Evolutionary conservation across 1,140 invertebrate species (phyloP).

Genomic region (Atta texana): DNA sequence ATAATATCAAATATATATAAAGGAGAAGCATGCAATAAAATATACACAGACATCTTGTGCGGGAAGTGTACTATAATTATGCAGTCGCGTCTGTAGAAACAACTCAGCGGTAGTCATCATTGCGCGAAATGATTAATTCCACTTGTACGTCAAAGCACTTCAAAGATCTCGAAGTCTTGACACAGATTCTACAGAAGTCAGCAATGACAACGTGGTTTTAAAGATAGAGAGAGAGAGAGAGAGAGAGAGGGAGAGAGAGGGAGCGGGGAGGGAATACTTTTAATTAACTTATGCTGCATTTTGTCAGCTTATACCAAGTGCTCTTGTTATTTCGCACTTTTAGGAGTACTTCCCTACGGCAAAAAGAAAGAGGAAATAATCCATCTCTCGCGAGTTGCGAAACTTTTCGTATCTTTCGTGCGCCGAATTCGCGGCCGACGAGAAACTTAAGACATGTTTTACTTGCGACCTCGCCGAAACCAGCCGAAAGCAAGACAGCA

Average conservation of each 20-base stretch:
- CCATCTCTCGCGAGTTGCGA: not conserved
- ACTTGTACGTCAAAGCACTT: not conserved
- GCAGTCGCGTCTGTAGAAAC: not conserved
- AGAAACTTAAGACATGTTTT: constrained; percentile 23
- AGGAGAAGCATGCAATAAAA: not conserved
- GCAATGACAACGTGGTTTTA: not conserved
- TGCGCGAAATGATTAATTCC: constrained; percentile 41
- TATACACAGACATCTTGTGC: not conserved
- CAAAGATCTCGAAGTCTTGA: constrained; percentile 26
- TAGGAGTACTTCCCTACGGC: not conserved
- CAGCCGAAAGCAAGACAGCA: constrained; percentile 15
- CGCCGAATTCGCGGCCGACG: constrained; percentile 7
- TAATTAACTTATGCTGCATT: constrained; percentile 33
- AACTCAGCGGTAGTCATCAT: not conserved
- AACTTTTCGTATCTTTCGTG: constrained; percentile 29
- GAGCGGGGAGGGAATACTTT: not conserved
- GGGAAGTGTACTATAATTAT: not conserved
- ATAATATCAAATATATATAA: constrained; percentile 25
- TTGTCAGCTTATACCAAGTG: not conserved
- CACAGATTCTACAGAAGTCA: not conserved
- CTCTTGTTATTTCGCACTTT: not conserved
- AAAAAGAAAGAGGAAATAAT: not conserved
- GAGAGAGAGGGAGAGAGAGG: not conserved
- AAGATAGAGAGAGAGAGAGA: not conserved
- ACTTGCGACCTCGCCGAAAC: constrained; percentile 35